Conservation (phyloP, 2,888 invertebrate species). For the Cryptocephalus primarius region DNA sequence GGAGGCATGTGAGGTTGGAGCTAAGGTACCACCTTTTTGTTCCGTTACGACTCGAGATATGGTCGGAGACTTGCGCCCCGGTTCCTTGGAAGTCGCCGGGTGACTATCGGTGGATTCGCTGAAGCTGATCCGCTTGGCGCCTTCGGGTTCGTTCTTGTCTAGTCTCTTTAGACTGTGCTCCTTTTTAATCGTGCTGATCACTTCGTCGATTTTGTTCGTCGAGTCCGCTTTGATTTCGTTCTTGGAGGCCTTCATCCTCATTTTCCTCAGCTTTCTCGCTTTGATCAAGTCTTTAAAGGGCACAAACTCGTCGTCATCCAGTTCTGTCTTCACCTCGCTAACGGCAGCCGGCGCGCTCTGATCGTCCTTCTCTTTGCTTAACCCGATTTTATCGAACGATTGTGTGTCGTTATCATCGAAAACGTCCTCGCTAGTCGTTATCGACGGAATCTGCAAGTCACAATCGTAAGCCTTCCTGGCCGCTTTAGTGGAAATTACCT, state of each 20-base stretch:
- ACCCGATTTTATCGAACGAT: conserved; percentile 12
- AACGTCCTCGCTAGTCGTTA: conserved; percentile 18
- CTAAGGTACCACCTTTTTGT: no score
- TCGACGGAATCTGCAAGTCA: conserved; percentile 18
- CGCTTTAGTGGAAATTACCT: conserved; percentile 21
- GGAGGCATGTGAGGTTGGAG: no score
- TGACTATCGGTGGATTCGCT: no score
- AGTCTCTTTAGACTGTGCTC: no score
- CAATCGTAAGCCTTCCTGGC: conserved; percentile 24
- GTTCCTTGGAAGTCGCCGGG: no score
- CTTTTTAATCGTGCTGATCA: not conserved
- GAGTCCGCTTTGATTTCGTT: conserved; percentile 12
- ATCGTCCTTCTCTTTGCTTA: conserved; percentile 8
- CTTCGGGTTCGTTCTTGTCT: no score
- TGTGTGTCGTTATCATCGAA: conserved; percentile 6
- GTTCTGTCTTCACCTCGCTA: conserved; percentile 4
- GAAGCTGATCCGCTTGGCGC: no score
- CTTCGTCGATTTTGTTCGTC: conserved; percentile 12
- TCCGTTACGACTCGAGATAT: no score
- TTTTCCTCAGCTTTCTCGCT: conserved; percentile 20
- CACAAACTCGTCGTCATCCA: conserved; percentile 19
- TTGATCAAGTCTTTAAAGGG: conserved; percentile 20
- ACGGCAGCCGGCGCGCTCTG: not conserved
- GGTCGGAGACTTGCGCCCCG: no score
- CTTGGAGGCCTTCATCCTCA: conserved; percentile 12